Base-by-base conservation (phyloP, 2,797 vertebrate genomes). In the Gila robusta region DNA sequence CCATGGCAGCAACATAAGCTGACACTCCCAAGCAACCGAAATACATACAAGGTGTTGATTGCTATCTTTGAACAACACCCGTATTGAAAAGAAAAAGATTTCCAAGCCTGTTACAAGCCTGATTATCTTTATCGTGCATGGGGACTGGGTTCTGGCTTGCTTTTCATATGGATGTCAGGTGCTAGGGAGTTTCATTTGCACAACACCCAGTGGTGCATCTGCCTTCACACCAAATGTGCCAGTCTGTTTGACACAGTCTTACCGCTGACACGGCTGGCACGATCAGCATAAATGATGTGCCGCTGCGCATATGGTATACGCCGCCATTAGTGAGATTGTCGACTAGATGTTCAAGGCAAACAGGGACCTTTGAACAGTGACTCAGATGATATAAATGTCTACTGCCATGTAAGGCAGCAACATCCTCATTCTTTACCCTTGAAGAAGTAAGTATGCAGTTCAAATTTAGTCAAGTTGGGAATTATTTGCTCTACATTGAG, bases 11-110 rank as follows among this genome's bases (percentile, higher is more conserved):
- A 71, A 76, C 77, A 73, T 87, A 74, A 71, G 21, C 52, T 59
- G 64, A 70, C 3, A 69, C 41, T 86, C 66, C 84, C 77, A 81
- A 70, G 69, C 85, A 85, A 79, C 84, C 85, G 26, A 86, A 86
- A 87, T 81, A 81, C 87, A 26, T 47, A 84, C 52, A 81, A 73
- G 64, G 79, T 88, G 54, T 71, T 87, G 86, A 87, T 88, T 80
- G 73, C 79, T 89, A 70, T 89, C 86, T 88, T 72, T 47, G 47
- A 79, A 86, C 67, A 86, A 81, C 79, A 85, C 80, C 59, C 67
- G 28, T 81, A 6, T 69, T 37, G 86, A 62, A 85, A 85, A 69
- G 21, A 52, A 52, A 70, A 47, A 81, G 17, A 54, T 79, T 64
- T 83, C 56, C 71, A 81, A 47, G 66, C 35, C 66, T 77, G 82